phyloP scores from a whole-genome alignment of 2,888 invertebrate species.

The Seira ritae region DNA sequence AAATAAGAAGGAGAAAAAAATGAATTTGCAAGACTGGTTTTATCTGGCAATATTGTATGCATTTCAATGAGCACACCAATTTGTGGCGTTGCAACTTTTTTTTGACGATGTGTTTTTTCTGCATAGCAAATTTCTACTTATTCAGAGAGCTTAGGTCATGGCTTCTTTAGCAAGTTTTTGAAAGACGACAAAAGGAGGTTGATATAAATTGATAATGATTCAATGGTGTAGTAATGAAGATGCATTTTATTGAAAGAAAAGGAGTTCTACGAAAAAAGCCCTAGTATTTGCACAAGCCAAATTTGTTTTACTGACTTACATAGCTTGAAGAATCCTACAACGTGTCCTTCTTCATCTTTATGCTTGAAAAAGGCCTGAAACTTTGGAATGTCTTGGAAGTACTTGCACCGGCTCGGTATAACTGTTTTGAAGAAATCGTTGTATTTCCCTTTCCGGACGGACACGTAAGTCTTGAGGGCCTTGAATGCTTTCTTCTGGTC shows the following conservation, averaged over 20 bases:
- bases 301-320: constrained; percentile 36
- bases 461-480: constrained; percentile 43
- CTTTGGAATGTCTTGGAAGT: constrained; percentile 48
- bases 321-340: constrained; percentile 47
- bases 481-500: constrained; percentile 54
- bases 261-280: too few species aligned
- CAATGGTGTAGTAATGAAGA: too few species aligned
- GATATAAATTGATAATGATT: too few species aligned
- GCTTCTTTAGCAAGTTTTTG: too few species aligned
- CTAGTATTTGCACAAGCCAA: too few species aligned
- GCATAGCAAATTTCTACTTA: too few species aligned
- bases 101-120: too few species aligned
- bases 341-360: constrained; percentile 42
- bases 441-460: constrained; percentile 49
- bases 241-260: too few species aligned
- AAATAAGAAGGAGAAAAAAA: background rate
- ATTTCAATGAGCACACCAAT: too few species aligned
- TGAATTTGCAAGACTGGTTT: constrained; percentile 16
- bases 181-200: too few species aligned
- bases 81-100: too few species aligned
- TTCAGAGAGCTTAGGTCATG: too few species aligned
- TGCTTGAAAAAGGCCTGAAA: constrained; percentile 45
- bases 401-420: constrained; percentile 42
- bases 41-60: background rate
- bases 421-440: constrained; percentile 52